Evolutionary conservation across 2,113 vertebrate species (phyloP).

Genomic region (Hypanus sabinus): DNA sequence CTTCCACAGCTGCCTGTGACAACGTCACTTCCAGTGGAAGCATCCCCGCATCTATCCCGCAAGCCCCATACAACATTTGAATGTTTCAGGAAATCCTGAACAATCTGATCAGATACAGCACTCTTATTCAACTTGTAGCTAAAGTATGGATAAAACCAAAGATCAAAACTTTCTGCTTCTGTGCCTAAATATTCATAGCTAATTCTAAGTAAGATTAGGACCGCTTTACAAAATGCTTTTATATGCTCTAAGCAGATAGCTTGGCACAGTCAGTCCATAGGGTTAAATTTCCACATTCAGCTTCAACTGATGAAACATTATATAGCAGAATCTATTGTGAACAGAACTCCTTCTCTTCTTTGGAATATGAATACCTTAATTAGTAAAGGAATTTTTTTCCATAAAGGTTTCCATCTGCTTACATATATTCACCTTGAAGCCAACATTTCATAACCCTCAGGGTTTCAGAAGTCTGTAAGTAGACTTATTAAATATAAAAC

Average conservation of each 20-base stretch:
- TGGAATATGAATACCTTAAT: background rate
- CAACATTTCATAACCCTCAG: background rate
- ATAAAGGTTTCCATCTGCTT: constrained; percentile 21
- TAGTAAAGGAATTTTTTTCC: background rate
- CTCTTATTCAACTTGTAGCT: background rate
- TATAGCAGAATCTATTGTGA: background rate
- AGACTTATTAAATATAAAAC: constrained; percentile 10
- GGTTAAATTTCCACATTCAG: background rate
- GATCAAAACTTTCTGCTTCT: background rate
- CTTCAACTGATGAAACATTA: background rate
- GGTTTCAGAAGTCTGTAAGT: background rate
- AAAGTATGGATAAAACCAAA: background rate
- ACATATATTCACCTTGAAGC: constrained; percentile 9
- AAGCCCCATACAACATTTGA: no score
- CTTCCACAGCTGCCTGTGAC: no score
- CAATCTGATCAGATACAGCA: background rate
- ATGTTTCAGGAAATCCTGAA: no score
- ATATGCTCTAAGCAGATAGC: background rate
- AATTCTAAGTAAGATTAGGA: background rate
- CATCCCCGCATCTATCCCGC: no score
- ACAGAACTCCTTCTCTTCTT: background rate
- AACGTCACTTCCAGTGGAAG: no score
- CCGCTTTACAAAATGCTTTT: background rate
- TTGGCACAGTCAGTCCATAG: background rate
- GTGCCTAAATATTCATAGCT: background rate